A percentile compares a stretch with the other conserved stretches of the same genome.
phyloP scores from a whole-genome alignment of 2,797 vertebrate genomes.

The Kryptopterus vitreolus region DNA sequence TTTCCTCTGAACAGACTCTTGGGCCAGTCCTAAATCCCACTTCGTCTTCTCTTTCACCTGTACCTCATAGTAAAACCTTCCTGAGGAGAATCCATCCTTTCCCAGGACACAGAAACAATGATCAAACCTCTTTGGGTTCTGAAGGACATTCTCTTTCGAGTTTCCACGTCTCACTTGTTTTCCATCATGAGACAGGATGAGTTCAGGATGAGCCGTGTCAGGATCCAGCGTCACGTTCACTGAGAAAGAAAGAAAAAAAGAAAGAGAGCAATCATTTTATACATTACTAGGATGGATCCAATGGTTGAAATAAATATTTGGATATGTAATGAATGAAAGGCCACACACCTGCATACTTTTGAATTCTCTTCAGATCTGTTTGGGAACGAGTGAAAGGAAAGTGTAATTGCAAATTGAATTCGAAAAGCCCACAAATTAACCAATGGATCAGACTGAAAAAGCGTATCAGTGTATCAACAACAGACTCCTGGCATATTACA shows the following conservation, averaged over 20 bases:
- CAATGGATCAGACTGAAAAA: too few relatives aligned
- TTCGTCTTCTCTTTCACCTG: slow-evolving; percentile 23
- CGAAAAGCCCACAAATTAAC: too few relatives aligned
- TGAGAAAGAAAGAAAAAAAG: neutral
- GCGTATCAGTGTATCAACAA: too few relatives aligned
- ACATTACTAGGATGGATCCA: slow-evolving; percentile 1
- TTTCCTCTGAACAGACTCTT: slow-evolving; percentile 20
- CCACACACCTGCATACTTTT: slow-evolving; percentile 32
- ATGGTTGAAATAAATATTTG: neutral
- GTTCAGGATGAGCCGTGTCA: slow-evolving; percentile 34
- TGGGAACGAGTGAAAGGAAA: neutral
- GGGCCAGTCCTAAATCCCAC: slow-evolving; percentile 41
- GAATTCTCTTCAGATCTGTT: slow-evolving; percentile 14
- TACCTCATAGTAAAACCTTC: slow-evolving; percentile 39
- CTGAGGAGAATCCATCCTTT: neutral
- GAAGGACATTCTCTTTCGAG: neutral
- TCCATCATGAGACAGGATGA: slow-evolving; percentile 36
- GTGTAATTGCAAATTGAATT: neutral
- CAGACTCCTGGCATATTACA: too few relatives aligned
- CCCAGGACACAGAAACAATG: neutral
- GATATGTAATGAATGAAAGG: neutral
- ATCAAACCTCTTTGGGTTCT: slow-evolving; percentile 1
- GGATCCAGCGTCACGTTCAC: slow-evolving; percentile 37
- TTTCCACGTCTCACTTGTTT: slow-evolving; percentile 36
- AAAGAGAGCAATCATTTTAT: neutral